Conservation (phyloP, 2,797 vertebrate genomes). For the Pogonophryne albipinna region DNA sequence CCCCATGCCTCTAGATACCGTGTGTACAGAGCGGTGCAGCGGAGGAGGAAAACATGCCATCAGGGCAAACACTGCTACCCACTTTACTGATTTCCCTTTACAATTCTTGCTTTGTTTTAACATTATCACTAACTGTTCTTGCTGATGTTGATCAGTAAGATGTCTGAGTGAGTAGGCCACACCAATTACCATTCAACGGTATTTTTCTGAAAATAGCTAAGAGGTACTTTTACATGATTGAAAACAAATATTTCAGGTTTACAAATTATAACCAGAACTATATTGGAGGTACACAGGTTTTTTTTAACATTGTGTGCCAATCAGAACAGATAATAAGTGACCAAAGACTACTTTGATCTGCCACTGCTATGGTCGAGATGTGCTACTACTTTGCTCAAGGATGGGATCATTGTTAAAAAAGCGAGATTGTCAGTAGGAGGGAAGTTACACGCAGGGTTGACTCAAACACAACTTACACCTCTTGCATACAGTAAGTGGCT, state of each 20-base stretch:
- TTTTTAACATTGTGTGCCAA: neutral
- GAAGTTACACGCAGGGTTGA: neutral
- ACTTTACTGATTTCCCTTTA: constrained; percentile 32
- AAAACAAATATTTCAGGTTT: neutral
- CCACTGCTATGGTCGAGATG: neutral
- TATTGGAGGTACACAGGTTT: fast-evolving
- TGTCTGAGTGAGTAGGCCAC: constrained; percentile 1
- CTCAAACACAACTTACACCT: neutral
- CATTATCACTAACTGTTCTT: neutral
- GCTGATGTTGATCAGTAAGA: neutral
- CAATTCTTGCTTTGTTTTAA: constrained; percentile 21
- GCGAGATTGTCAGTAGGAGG: neutral
- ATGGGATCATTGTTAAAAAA: neutral
- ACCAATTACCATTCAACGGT: neutral
- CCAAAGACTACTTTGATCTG: neutral
- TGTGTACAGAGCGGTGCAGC: constrained; percentile 20
- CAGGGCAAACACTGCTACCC: constrained; percentile 22
- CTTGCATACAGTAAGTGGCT: neutral
- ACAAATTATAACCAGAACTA: neutral
- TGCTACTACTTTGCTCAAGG: neutral
- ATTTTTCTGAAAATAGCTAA: neutral
- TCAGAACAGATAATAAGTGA: neutral
- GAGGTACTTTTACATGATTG: neutral
- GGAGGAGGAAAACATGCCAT: constrained; percentile 22
- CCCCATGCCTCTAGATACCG: constrained; percentile 36